A percentile compares a stretch with the other conserved stretches of the same genome.
Evolutionary conservation across 1,140 invertebrate genomes (phyloP).

Genomic region (Drosophila suzukii): DNA sequence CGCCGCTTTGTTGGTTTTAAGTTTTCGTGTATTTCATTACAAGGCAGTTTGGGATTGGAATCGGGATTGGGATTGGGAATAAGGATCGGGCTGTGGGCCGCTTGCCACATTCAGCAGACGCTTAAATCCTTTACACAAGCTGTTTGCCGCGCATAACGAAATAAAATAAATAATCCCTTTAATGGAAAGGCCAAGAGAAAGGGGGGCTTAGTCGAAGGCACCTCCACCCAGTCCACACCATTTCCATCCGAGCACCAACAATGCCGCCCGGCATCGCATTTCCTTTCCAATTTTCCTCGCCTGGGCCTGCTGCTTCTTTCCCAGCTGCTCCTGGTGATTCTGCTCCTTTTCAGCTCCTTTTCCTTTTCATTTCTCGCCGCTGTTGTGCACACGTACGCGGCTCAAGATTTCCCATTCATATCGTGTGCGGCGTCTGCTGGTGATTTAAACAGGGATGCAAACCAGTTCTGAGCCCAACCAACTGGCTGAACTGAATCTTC

Average conservation of each 20-base stretch:
- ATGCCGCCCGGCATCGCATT: conserved; percentile 58
- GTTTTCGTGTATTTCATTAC: conserved; percentile 71
- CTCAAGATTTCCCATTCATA: conserved; percentile 79
- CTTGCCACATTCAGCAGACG: conserved; percentile 58
- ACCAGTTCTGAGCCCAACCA: not conserved
- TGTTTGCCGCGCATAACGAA: conserved; percentile 79
- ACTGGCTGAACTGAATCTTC: not conserved
- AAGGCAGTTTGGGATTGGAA: conserved; percentile 18
- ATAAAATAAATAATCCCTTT: conserved; percentile 82
- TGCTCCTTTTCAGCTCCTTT: conserved; percentile 38
- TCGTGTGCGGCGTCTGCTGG: conserved; percentile 43
- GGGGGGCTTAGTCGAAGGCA: conserved; percentile 21
- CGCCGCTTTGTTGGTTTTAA: conserved; percentile 65
- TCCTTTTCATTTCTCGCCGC: conserved; percentile 31
- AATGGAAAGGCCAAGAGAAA: conserved; percentile 57
- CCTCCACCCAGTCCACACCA: conserved; percentile 1
- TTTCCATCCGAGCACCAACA: conserved; percentile 34
- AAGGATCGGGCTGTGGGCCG: conserved; percentile 30
- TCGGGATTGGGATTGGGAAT: conserved; percentile 29
- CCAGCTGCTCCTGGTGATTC: conserved; percentile 21
- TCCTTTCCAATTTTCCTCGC: conserved; percentile 71
- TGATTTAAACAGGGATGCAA: conserved; percentile 51
- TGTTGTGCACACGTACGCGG: conserved; percentile 65
- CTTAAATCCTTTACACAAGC: conserved; percentile 80
- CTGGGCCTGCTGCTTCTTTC: conserved; percentile 15